Evolutionary conservation across 30 jellyfish, hydroid and myxozoan species (phyloP).

Genomic region (Sanderia malayensis): DNA sequence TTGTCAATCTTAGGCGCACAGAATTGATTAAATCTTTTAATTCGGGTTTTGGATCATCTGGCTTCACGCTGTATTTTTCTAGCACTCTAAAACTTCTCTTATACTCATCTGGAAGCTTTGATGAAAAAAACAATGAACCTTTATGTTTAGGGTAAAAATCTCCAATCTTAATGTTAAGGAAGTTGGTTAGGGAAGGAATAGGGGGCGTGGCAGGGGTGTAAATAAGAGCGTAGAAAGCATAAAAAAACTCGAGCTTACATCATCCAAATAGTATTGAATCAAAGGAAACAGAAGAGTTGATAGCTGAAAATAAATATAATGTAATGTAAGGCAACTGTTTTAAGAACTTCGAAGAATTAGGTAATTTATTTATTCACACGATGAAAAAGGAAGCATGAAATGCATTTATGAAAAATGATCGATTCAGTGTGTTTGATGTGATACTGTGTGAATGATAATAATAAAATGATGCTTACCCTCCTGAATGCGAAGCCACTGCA

Average conservation of each 20-base stretch:
- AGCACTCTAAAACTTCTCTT: conserved; percentile 23
- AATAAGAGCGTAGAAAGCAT: too few species aligned
- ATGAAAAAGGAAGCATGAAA: too few species aligned
- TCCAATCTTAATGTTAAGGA: too few species aligned
- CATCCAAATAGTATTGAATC: conserved; percentile 53
- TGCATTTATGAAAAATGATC: too few species aligned
- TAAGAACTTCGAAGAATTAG: background rate
- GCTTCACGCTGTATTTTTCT: conserved; percentile 12
- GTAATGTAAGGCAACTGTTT: background rate
- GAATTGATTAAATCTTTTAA: conserved; percentile 32
- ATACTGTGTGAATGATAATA: background rate
- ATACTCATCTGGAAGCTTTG: conserved; percentile 36
- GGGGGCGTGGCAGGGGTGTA: too few species aligned
- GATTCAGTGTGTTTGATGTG: background rate
- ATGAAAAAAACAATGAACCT: background rate
- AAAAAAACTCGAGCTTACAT: conserved; percentile 56
- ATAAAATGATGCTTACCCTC: conserved; percentile 27
- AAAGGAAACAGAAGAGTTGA: conserved; percentile 77
- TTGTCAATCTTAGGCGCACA: conserved; percentile 37
- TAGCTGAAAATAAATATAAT: conserved; percentile 20
- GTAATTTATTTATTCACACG: background rate
- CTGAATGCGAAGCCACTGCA: conserved; percentile 46
- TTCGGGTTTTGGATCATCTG: conserved; percentile 27
- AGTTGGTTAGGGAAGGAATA: too few species aligned
- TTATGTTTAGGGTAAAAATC: too few species aligned